These are phyloP conservation scores for Pardosa pseudoannulata DNA, from an alignment of 2,888 invertebrate genomes.

Conservation along the genomic window DNA sequence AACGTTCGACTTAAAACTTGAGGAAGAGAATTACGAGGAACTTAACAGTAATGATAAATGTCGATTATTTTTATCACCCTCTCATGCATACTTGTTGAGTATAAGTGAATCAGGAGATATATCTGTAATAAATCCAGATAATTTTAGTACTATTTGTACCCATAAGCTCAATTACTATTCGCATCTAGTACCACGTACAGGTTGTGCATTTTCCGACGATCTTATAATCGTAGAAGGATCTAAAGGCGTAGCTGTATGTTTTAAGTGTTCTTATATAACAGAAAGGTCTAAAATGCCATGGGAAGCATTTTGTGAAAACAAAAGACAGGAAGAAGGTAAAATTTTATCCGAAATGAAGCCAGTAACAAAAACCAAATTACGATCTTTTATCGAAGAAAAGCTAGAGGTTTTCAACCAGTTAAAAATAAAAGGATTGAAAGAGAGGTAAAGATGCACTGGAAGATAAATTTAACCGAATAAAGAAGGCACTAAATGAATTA, in stretches of 20 bases:
- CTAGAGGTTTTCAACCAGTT: neutral
- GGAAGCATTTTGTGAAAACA: neutral
- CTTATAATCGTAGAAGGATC: neutral
- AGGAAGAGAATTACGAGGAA: neutral
- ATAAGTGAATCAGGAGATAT: neutral
- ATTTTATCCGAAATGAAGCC: neutral
- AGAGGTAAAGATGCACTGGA: neutral
- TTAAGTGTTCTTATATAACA: neutral
- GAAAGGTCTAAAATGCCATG: neutral
- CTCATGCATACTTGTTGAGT: neutral
- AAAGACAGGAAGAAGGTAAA: neutral
- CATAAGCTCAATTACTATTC: neutral
- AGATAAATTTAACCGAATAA: neutral
- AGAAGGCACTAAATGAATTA: neutral
- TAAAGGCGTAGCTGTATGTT: neutral
- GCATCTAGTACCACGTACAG: neutral
- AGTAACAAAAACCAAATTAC: neutral
- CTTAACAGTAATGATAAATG: neutral
- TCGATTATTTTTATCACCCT: constrained; percentile 8
- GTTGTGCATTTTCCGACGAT: neutral
- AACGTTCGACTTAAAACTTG: neutral
- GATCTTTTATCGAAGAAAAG: neutral
- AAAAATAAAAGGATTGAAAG: neutral
- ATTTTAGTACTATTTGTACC: neutral
- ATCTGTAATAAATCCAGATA: neutral